These are phyloP conservation scores for Drosophila ambigua DNA, from an alignment of 1,140 invertebrate genomes.

Conservation along the genomic window DNA sequence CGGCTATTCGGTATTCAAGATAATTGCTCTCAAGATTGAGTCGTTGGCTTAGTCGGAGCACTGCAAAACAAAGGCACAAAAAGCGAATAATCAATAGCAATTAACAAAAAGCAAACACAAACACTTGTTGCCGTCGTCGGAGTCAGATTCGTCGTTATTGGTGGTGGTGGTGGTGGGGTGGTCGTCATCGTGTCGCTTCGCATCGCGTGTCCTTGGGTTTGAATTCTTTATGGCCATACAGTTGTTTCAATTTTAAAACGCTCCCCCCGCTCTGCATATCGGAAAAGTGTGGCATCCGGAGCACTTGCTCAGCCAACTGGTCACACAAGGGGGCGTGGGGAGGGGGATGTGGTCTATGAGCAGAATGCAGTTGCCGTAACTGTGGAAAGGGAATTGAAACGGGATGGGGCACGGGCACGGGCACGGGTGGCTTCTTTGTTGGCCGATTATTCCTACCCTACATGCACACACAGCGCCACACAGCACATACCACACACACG, in stretches of 20 bases:
- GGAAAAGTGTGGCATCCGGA: constrained; percentile 58
- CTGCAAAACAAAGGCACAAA: constrained; percentile 16
- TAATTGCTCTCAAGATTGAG: constrained; percentile 8
- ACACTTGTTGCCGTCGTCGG: constrained; percentile 60
- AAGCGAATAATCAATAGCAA: constrained; percentile 66
- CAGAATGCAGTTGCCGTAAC: neutral
- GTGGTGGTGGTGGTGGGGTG: too few relatives aligned
- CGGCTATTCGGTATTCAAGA: constrained; percentile 1
- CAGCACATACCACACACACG: neutral
- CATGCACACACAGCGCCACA: neutral
- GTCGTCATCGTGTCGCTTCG: neutral
- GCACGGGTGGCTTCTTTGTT: constrained; percentile 48
- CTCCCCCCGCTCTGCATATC: constrained; percentile 30
- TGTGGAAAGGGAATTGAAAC: neutral
- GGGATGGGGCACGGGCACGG: neutral
- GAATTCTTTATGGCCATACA: constrained; percentile 6
- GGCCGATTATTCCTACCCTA: neutral
- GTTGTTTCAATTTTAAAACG: constrained; percentile 23
- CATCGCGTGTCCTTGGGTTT: constrained; percentile 49
- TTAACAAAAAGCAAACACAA: constrained; percentile 43
- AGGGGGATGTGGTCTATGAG: too few relatives aligned
- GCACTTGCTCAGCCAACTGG: constrained; percentile 24
- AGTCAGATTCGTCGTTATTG: neutral
- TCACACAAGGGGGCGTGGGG: too few relatives aligned
- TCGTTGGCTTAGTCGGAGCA: constrained; percentile 22